phyloP scores from a whole-genome alignment of 2,113 vertebrate genomes.

The Gnathonemus longibarbis region DNA sequence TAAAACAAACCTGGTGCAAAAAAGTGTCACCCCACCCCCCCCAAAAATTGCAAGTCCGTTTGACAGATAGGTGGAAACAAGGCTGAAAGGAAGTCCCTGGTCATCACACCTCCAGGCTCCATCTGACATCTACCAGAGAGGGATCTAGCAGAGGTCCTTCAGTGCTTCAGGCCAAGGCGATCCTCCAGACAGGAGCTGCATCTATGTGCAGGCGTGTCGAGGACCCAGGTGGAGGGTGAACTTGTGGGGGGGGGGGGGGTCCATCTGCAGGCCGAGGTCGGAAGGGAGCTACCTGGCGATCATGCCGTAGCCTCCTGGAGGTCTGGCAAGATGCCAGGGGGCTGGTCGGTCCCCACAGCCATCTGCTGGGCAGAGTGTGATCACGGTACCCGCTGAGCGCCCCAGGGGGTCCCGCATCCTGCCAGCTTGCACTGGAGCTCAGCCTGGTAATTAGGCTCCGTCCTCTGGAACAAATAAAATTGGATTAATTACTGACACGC shows the following conservation, averaged over 20 bases:
- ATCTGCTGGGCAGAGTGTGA: not conserved
- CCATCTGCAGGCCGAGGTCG: not conserved
- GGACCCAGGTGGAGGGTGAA: not conserved
- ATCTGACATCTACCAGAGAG: not conserved
- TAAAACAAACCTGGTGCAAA: not conserved
- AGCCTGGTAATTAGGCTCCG: not conserved
- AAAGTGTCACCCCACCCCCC: not conserved
- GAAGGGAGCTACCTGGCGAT: not conserved
- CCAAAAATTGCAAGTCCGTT: not conserved
- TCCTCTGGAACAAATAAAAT: not conserved
- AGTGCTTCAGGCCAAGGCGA: not conserved
- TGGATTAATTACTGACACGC: not conserved
- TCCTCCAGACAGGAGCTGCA: not conserved
- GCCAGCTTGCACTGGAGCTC: not conserved
- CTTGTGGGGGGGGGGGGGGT: not conserved
- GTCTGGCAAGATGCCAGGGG: not conserved
- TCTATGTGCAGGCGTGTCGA: not conserved
- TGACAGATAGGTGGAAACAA: not conserved
- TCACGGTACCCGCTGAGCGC: not conserved
- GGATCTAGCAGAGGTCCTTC: not conserved
- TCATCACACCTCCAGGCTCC: not conserved
- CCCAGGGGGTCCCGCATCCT: not conserved
- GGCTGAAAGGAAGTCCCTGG: not conserved
- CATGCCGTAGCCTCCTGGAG: not conserved
- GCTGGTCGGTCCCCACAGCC: not conserved